Evolutionary conservation across 1,140 invertebrate genomes (phyloP).

Genomic region (Drosophila nannoptera): DNA sequence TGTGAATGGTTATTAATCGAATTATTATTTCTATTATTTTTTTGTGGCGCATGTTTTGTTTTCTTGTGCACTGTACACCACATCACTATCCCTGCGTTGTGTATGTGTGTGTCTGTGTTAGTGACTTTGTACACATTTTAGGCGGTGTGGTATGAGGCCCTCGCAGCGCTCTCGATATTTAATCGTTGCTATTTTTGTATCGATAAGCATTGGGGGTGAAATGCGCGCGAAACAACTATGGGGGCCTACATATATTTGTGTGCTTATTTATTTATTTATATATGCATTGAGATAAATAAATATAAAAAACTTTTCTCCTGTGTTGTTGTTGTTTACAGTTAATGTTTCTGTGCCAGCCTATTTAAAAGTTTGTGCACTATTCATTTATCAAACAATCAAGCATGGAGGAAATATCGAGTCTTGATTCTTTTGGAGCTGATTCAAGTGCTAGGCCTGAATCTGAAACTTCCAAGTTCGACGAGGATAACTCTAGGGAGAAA

Average conservation of each 20-base stretch:
- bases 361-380: conserved; percentile 33
- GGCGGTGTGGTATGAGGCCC: conserved; percentile 67
- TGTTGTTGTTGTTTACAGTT: conserved; percentile 66
- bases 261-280: conserved; percentile 8
- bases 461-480: conserved; percentile 56
- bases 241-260: conserved; percentile 18
- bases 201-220: conserved; percentile 44
- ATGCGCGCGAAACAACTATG: conserved; percentile 42
- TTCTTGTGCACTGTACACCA: conserved; percentile 75
- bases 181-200: conserved; percentile 27
- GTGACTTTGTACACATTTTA: conserved; percentile 73
- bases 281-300: neutral
- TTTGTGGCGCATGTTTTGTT: conserved; percentile 74
- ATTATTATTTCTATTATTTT: conserved; percentile 28
- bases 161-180: conserved; percentile 52
- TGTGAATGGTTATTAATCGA: conserved; percentile 9
- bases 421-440: conserved; percentile 71
- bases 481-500: conserved; percentile 37
- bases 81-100: conserved; percentile 49
- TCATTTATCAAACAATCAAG: conserved; percentile 23
- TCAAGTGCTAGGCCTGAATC: conserved; percentile 60
- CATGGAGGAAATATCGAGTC: conserved; percentile 76
- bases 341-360: conserved; percentile 48
- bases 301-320: conserved; percentile 1
- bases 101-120: conserved; percentile 42